phyloP scores from a whole-genome alignment of 2,888 invertebrate genomes.

The Drosophila histrio region DNA sequence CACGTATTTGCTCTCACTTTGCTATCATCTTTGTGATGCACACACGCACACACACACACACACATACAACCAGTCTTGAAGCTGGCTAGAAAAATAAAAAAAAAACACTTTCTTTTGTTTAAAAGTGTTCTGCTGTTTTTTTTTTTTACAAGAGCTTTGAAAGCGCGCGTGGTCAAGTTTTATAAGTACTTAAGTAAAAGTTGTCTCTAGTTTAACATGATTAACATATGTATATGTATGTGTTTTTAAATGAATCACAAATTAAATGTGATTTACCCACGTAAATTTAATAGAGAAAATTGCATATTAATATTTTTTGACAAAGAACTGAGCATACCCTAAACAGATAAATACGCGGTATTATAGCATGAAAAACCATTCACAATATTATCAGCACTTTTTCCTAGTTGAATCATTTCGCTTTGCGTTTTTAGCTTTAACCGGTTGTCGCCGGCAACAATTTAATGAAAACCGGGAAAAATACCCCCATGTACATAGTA shows the following conservation, averaged over 20 bases:
- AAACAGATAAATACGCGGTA: background rate
- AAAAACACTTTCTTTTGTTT: constrained; percentile 68
- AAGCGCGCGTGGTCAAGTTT: constrained; percentile 54
- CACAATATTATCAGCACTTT: background rate
- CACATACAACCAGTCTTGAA: constrained; percentile 9
- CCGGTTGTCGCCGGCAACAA: constrained; percentile 40
- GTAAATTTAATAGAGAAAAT: background rate
- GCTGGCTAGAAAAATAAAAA: constrained; percentile 21
- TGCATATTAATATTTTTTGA: background rate
- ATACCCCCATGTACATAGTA: constrained; percentile 1
- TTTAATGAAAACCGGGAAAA: constrained; percentile 9
- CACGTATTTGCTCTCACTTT: constrained; percentile 45
- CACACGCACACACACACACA: constrained; percentile 4
- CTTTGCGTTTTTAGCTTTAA: constrained; percentile 16
- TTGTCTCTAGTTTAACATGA: constrained; percentile 17
- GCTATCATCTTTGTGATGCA: constrained; percentile 33
- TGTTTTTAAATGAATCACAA: background rate
- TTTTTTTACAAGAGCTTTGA: constrained; percentile 27
- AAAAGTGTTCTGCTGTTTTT: constrained; percentile 37
- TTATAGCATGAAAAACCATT: constrained; percentile 8
- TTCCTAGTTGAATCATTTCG: constrained; percentile 2
- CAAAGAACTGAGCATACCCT: background rate
- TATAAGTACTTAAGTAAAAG: constrained; percentile 53
- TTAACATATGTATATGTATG: constrained; percentile 2
- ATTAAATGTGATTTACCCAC: constrained; percentile 8